Conservation (phyloP, 2,888 invertebrate species). For the Gymnosoma rotundatum region DNA sequence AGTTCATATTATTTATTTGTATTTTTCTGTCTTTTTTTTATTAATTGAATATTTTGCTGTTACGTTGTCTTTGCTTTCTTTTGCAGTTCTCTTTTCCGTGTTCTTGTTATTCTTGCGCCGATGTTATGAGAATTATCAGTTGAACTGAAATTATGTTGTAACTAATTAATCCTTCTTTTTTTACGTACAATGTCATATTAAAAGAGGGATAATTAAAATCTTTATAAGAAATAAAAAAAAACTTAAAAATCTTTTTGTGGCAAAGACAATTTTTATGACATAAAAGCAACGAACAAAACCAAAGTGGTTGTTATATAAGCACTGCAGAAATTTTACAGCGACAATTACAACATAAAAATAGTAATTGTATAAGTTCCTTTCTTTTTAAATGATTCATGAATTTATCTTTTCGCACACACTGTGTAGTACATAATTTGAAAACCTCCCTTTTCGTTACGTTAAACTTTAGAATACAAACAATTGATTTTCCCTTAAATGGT, state of each 20-base stretch:
- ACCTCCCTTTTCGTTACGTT: conserved; percentile 40
- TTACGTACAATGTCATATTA: neutral
- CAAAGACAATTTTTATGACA: conserved; percentile 7
- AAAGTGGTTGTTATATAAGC: conserved; percentile 50
- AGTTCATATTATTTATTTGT: neutral
- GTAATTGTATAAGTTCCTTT: conserved; percentile 2
- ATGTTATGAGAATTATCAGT: conserved; percentile 14
- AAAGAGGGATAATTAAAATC: conserved; percentile 23
- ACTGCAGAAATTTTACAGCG: neutral
- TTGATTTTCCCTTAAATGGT: conserved; percentile 44
- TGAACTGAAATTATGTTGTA: conserved; percentile 9
- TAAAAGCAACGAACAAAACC: conserved; percentile 21
- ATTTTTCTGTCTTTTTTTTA: conserved; percentile 6
- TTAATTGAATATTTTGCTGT: conserved; percentile 21
- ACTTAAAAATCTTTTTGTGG: conserved; percentile 23
- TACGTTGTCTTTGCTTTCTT: neutral
- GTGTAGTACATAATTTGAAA: neutral
- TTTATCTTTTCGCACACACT: neutral
- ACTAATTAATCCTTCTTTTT: neutral
- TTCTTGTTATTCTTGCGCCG: conserved; percentile 22
- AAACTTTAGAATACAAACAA: conserved; percentile 37
- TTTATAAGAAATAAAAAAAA: neutral
- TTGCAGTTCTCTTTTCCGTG: neutral
- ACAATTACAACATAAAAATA: conserved; percentile 1
- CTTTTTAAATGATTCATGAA: conserved; percentile 10